Base-by-base conservation (phyloP, 2,797 vertebrate genomes). In the Scolopax bukidnonensis region DNA sequence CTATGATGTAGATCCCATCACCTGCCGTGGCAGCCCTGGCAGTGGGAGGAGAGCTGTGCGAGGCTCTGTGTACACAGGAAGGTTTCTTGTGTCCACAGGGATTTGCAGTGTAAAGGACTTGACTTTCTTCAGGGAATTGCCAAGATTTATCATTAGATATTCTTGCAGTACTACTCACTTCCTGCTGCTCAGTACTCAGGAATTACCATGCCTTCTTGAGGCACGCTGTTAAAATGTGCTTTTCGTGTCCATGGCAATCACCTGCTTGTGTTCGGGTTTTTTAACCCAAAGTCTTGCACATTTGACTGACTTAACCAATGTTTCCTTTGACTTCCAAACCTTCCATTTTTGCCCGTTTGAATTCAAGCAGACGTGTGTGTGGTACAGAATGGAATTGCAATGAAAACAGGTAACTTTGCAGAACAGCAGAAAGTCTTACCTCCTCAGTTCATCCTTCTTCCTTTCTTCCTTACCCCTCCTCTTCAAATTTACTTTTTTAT, bases 1-100 rank as follows among this genome's bases (percentile, higher is more conserved):
- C 60, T 73, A 0, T 11, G 16, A 7, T 0, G 0, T 43, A 43
- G 67, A 59, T 61, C 33, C 7, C 38, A 15, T 73, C 30, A 2
- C 21, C 54, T 61, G 56, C 75, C 21, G 1, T 5, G 21, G 30
- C 43, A 68, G 69, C 9, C 32, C 40, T 63, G 61, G 13, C 27
- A 36, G 50, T 1, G 9, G 11, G 38, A 82, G 63, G 28, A 65
- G 68, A 27, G 33, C 15, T 38, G 10, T 75, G 41, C 4, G 10
- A 36, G 32, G 53, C 64, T 9, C 32, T 75, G 43, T 15, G 4
- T 20, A 16, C 28, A 0, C 9, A 28, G 77, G 27, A 38, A 50
- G 24, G 27, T 18, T 54, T 89, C 56, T 75, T n/a, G 36, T 43
- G 43, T 50, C 64, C 36, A 25, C 17, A 51, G 65, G 77, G 78